These are phyloP conservation scores for Drosophila kambysellisi DNA, from an alignment of 2,888 invertebrate species.

Conservation along the genomic window DNA sequence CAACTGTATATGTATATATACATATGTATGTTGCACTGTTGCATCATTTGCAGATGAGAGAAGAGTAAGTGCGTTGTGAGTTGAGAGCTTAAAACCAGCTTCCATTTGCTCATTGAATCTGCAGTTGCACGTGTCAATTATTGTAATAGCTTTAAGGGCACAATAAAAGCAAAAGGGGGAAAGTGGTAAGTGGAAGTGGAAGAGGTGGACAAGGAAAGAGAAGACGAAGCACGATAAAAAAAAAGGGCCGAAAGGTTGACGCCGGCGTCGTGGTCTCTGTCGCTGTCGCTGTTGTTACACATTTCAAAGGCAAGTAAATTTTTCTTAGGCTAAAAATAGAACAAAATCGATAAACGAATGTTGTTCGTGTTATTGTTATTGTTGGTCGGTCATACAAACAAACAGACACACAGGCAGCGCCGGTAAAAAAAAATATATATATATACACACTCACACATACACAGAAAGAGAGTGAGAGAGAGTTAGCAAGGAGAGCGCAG, in stretches of 20 bases:
- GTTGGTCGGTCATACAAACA: conserved; percentile 51
- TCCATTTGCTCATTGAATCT: conserved; percentile 38
- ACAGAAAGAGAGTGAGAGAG: conserved; percentile 10
- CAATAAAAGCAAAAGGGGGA: not conserved
- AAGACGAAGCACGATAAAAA: conserved; percentile 3
- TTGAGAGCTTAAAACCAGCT: conserved; percentile 3
- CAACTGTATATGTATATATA: not conserved
- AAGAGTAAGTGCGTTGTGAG: not conserved
- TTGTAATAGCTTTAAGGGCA: conserved; percentile 18
- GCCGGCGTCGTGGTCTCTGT: conserved; percentile 15
- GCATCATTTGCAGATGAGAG: not conserved
- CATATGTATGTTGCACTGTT: not conserved
- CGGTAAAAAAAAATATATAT: conserved; percentile 27
- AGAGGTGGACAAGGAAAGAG: conserved; percentile 5
- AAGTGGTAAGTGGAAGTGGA: not conserved
- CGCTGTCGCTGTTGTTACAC: conserved; percentile 43
- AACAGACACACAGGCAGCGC: conserved; percentile 55
- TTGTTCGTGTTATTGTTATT: conserved; percentile 56
- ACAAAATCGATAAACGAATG: conserved; percentile 84
- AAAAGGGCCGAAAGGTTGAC: conserved; percentile 23
- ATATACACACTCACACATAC: not conserved
- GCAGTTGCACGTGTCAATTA: conserved; percentile 42
- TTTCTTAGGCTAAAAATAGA: conserved; percentile 81
- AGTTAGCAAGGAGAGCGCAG: conserved; percentile 16
- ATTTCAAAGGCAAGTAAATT: conserved; percentile 80